These are phyloP conservation scores for Drosophila engyochracea DNA, from an alignment of 2,888 invertebrate species.

Conservation along the genomic window DNA sequence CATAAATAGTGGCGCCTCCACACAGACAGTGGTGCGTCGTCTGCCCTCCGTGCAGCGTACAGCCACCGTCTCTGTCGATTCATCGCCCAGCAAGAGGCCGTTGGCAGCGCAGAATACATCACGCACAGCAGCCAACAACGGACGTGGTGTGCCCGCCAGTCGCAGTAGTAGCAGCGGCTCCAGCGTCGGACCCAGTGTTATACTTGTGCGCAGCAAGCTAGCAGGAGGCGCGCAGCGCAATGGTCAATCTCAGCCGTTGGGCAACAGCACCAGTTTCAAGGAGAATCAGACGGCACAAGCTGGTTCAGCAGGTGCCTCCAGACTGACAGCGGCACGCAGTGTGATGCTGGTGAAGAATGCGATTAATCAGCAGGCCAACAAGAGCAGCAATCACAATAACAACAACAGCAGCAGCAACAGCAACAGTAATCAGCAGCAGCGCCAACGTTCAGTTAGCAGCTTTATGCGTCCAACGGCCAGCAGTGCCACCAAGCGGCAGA, in stretches of 20 bases:
- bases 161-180: conserved; percentile 88
- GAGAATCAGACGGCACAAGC: conserved; percentile 82
- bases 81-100: conserved; percentile 85
- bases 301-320: conserved; percentile 38
- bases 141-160: conserved; percentile 86
- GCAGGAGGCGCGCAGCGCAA: conserved; percentile 38
- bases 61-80: conserved; percentile 83
- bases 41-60: conserved; percentile 85
- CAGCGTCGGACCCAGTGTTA: conserved; percentile 86
- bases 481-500: conserved; percentile 89
- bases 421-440: conserved; percentile 52
- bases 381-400: conserved; percentile 30
- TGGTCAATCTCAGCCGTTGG: conserved; percentile 49
- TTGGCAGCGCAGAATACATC: conserved; percentile 86
- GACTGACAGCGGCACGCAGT: conserved; percentile 76
- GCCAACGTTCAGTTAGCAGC: conserved; percentile 85
- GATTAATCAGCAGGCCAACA: conserved; percentile 67
- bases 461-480: conserved; percentile 96
- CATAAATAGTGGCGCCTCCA: conserved; percentile 92
- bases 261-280: conserved; percentile 85
- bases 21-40: conserved; percentile 92
- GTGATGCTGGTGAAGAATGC: conserved; percentile 81
- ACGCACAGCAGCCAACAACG: conserved; percentile 57
- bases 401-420: conserved; percentile 22
- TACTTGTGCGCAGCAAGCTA: conserved; percentile 72